Evolutionary conservation across 2,888 invertebrate species (phyloP), one percentile per base, ranked within the genome.

Genomic region (Timema podura): DNA sequence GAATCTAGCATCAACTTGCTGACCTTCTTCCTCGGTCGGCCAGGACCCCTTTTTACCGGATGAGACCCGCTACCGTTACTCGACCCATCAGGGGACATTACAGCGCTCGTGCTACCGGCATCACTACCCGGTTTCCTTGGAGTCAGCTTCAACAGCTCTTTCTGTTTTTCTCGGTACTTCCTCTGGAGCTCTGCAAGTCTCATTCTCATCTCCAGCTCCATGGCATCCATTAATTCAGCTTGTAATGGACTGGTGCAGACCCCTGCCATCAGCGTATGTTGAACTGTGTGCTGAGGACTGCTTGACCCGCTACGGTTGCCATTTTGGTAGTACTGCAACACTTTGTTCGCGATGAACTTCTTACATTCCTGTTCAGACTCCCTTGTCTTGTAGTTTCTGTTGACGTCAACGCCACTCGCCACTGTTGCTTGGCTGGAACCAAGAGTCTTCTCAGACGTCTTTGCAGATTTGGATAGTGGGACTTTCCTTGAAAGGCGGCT

Each of bases 121-220:
- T 54, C 47, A 11, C 54, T 51, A 13, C 67, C 70, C n/a, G 68
- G 67, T 71, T 85, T 82, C 72, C 86, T 86, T 1, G 88, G 88
- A 44, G 86, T 86, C 59, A 92, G 82, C 74, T 89, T 90, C 73
- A 87, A 88, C n/a, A 95, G 82, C 80, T 95, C 92, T 48, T 88
- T 88, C 78, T 93, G 91, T 78, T 93, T 93, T 79, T 95, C 93
- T 73, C 89, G 88, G 78, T 93, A 92, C 77, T 92, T 89, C 46
- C 90, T 85, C 77, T 94, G 92, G 47, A 95, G 83, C 68, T 94
- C 93, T 44, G 92, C 91, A 72, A 95, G 79, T 70, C 89, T 87
- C 81, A 90, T 87, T 57, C 93, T 85, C 91, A 95, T 93, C 76
- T 92, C 91, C 76, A 91, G 83, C 79, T 94, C 93, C 81, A 91